These are phyloP conservation scores for Myzus persicae DNA, from an alignment of 1,140 invertebrate species.

Conservation along the genomic window DNA sequence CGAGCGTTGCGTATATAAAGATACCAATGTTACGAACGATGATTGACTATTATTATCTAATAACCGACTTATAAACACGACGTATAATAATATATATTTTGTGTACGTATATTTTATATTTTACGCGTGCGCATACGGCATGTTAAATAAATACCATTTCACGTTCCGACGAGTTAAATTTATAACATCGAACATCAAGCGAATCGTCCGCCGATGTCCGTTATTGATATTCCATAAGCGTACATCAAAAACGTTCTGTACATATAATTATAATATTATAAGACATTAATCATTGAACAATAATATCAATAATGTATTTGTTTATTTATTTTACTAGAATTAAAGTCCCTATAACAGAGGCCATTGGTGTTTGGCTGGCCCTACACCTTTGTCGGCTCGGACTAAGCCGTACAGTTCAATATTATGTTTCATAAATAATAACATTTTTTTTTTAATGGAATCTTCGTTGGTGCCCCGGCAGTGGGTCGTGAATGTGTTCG, in stretches of 20 bases:
- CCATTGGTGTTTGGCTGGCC: no score
- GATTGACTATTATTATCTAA: slow-evolving; percentile 22
- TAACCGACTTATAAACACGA: background rate
- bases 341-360: no score
- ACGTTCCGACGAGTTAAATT: background rate
- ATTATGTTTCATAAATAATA: no score
- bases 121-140: background rate
- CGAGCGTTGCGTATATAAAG: background rate
- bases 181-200: background rate
- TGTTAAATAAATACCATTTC: background rate
- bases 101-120: background rate
- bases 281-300: no score
- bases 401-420: no score
- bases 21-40: background rate
- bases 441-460: no score
- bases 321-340: no score
- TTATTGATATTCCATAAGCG: background rate
- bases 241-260: background rate
- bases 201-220: background rate
- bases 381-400: no score
- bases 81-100: background rate
- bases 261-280: no score
- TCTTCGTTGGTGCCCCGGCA: no score
- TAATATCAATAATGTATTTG: no score
- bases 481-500: no score